phyloP scores from a whole-genome alignment of 23 tunicate genomes.

The Diplosoma virens region DNA sequence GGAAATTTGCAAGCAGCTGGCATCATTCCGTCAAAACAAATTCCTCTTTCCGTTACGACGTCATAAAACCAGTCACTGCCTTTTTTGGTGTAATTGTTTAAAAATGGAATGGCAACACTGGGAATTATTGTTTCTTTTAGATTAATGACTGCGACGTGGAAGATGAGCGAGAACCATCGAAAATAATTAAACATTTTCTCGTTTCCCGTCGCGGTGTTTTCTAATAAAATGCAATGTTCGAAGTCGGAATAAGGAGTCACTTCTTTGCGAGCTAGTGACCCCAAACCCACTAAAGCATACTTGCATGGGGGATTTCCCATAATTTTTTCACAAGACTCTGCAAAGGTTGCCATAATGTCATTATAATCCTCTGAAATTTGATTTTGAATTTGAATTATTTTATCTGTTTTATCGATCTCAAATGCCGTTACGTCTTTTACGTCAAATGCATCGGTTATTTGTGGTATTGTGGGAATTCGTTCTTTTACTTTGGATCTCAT shows the following conservation, averaged over 20 bases:
- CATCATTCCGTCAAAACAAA: conserved; percentile 44
- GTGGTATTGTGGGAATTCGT: too few species aligned
- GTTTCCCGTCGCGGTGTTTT: too few species aligned
- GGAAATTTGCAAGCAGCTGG: conserved; percentile 56
- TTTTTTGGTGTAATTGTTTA: conserved; percentile 5
- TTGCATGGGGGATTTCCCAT: conserved; percentile 45
- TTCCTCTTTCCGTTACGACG: conserved; percentile 19
- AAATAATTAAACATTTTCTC: conserved; percentile 32
- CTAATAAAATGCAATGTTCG: conserved; percentile 41
- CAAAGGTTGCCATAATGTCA: too few species aligned
- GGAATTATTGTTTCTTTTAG: conserved; percentile 37
- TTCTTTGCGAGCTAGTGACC: conserved; percentile 52
- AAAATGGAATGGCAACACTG: conserved; percentile 22
- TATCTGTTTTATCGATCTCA: too few species aligned
- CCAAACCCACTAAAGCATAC: conserved; percentile 46
- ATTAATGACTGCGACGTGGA: conserved; percentile 30
- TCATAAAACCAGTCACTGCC: conserved; percentile 47
- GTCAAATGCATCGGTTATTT: too few species aligned
- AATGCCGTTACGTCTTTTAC: too few species aligned
- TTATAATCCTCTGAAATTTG: too few species aligned
- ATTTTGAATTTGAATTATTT: too few species aligned
- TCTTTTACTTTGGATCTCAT: too few species aligned
- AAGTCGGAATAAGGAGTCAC: conserved; percentile 59
- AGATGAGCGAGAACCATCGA: conserved; percentile 38
- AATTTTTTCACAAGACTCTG: too few species aligned